A percentile compares a stretch with the other conserved stretches of the same genome.
phyloP scores from a whole-genome alignment of 2,888 invertebrate species.

The Arrhopalites spinosus region DNA sequence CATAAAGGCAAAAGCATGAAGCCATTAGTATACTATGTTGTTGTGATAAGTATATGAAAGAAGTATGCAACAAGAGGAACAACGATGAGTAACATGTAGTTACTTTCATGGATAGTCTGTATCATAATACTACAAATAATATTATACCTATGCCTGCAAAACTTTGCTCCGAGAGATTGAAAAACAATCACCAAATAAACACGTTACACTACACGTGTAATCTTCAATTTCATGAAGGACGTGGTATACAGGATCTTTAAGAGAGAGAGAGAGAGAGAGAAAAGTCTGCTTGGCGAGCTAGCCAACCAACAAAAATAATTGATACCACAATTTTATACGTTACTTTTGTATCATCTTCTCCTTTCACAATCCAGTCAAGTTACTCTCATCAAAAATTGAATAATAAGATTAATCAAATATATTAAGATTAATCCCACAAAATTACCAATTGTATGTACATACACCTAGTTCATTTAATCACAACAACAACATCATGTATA shows the following conservation, averaged over 20 bases:
- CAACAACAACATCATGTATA: too few species aligned
- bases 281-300: background rate
- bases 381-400: background rate
- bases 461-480: background rate
- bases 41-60: too few species aligned
- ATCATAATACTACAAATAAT: too few species aligned
- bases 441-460: background rate
- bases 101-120: too few species aligned
- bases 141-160: background rate
- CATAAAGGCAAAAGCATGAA: background rate
- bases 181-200: constrained; percentile 33
- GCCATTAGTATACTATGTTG: too few species aligned
- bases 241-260: background rate
- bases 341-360: background rate
- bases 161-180: background rate
- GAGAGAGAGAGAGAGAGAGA: background rate
- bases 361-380: background rate
- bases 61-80: too few species aligned
- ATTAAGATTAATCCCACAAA: constrained; percentile 19
- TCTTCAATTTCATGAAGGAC: constrained; percentile 14
- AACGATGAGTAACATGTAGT: too few species aligned
- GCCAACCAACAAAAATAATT: constrained; percentile 21
- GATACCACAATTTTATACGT: constrained; percentile 5
- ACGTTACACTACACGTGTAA: constrained; percentile 27
- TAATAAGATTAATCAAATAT: constrained; percentile 22